phyloP scores from a whole-genome alignment of 2,113 vertebrate species.

The Pelobates fuscus region DNA sequence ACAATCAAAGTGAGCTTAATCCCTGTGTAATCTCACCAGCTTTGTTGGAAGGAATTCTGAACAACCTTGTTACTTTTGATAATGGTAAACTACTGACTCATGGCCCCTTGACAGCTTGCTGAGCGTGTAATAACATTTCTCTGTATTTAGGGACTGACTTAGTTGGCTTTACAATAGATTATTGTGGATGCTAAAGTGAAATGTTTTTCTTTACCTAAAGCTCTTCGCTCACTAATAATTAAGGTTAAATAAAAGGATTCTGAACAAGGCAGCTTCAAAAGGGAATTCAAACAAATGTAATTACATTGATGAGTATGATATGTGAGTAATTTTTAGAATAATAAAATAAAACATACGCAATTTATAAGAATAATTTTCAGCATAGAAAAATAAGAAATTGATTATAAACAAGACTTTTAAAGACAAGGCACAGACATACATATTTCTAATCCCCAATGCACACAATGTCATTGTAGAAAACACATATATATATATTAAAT shows the following conservation, averaged over 20 bases:
- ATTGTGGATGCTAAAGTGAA: constrained; percentile 77
- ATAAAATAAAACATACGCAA: not conserved
- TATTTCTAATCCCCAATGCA: no score
- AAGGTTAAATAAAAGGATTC: constrained; percentile 74
- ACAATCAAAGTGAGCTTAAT: constrained; percentile 79
- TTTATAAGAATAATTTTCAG: not conserved
- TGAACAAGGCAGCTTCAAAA: constrained; percentile 66
- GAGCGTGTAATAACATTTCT: constrained; percentile 79
- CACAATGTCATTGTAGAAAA: no score
- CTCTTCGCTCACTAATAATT: constrained; percentile 70
- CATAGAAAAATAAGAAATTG: no score
- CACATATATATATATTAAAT: no score
- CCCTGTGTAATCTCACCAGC: constrained; percentile 71
- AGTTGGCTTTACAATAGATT: constrained; percentile 81
- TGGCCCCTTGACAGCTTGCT: constrained; percentile 75
- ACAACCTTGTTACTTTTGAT: constrained; percentile 83
- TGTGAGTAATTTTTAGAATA: not conserved
- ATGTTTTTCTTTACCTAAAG: constrained; percentile 79
- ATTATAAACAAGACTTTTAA: not conserved
- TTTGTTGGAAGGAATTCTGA: constrained; percentile 77
- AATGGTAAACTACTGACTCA: constrained; percentile 79
- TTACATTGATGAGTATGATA: not conserved
- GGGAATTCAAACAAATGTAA: constrained; percentile 45
- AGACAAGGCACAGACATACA: no score
- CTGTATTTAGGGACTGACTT: constrained; percentile 80